Base-by-base conservation (phyloP, 2,113 vertebrate genomes). In the Hippoglossus stenolepis region DNA sequence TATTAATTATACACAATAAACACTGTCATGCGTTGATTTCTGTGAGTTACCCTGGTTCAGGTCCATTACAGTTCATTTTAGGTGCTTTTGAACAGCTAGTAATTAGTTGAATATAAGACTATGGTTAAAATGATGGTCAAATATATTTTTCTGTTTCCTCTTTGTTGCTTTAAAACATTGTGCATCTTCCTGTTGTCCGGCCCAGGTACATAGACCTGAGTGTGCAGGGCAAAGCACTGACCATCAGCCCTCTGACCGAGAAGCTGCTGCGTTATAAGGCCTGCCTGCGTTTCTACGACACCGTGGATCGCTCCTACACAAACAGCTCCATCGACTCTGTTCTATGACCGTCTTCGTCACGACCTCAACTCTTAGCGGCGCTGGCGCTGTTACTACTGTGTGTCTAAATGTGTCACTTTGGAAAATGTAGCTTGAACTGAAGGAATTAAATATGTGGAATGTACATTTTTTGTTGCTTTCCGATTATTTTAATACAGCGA, bases 201-300 rank as follows among this genome's bases (percentile, higher is more conserved):
- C 61, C 38, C 71, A 99, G 97, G 75, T 98, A 96, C 86, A 85
- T 82, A 75, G 93, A 95, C 79, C 90, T 97, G 83, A 94, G 94
- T 61, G 90, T 92, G 64, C 89, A 91, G 73, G 90, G 83, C 20
- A 85, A 82, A 70, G 93, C 93, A 5, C 88, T 94, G 69, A 82
- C 70, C 84, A 87, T 77, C 82, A 94, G 82, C 82, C 85, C 92
- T 77, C 89, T 95, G 73, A 90, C 94, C 59, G 96, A 96, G 86
- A 97, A 96, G 24, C 93, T 97, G 77, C 60, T 95, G 68, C 95
- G 95, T 68, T 95, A 94, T 70, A 94, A 94, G 84, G 93, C 95
- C 89, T 91, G 89, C 68, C 92, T 95, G 75, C 94, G 91, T 38
- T 94, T 89, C 91, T 98, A 98, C 28, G 91, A 94, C 84, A 94